Percentiles rank a stretch among this genome's conserved stretches.
Conservation (phyloP, 2,888 invertebrate genomes). For the Calameuta pallipes region DNA sequence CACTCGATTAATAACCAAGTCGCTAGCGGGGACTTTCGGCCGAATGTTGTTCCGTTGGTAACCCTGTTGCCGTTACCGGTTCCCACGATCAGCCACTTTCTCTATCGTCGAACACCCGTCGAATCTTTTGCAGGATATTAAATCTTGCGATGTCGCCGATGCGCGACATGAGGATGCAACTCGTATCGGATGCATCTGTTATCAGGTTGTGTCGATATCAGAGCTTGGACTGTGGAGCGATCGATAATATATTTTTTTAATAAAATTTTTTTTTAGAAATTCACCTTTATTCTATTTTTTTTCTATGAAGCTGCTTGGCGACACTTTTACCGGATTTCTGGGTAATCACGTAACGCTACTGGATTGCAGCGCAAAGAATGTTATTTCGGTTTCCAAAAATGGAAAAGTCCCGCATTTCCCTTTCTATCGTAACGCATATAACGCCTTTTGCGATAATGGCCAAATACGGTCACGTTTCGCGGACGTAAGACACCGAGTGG, state of each 20-base stretch:
- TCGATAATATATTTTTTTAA: neutral
- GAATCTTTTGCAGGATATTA: neutral
- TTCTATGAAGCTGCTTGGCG: neutral
- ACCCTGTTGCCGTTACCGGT: constrained; percentile 38
- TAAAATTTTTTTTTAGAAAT: neutral
- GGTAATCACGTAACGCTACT: neutral
- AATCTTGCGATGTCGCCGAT: neutral
- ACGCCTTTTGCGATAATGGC: neutral
- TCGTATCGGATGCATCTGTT: neutral
- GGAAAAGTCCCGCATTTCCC: neutral
- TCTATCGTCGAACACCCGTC: constrained; percentile 33
- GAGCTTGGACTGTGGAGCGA: neutral
- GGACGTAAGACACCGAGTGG: neutral
- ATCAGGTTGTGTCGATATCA: neutral
- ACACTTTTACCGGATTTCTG: neutral
- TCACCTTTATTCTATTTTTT: neutral
- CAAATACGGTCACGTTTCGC: constrained; percentile 2
- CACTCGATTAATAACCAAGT: neutral
- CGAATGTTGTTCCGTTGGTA: neutral
- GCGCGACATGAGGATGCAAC: neutral
- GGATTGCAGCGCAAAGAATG: neutral
- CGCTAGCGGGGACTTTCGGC: neutral
- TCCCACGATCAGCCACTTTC: constrained; percentile 62
- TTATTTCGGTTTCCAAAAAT: neutral
- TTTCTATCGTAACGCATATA: neutral